A percentile compares a stretch with the other conserved stretches of the same genome.
phyloP scores from a whole-genome alignment of 2,888 invertebrate genomes.

The Pammene aurita region DNA sequence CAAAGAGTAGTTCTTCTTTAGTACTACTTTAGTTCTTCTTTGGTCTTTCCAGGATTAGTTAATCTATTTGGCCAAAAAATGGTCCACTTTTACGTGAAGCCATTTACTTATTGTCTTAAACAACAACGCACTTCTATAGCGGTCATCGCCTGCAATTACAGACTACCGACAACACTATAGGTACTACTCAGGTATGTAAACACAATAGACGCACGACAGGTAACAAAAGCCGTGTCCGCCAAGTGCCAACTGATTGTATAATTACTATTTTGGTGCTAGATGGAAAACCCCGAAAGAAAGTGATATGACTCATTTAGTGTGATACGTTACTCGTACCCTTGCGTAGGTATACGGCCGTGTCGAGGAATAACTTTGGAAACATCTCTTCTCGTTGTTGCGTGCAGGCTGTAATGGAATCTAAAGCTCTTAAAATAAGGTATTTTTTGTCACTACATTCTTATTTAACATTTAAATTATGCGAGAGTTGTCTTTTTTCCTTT shows the following conservation, averaged over 20 bases:
- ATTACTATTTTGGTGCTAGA: slow-evolving; percentile 21
- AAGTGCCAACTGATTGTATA: slow-evolving; percentile 12
- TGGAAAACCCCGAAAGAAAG: slow-evolving; percentile 32
- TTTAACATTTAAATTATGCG: slow-evolving; percentile 8
- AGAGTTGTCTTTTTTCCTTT: slow-evolving; percentile 28
- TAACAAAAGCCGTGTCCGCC: background rate
- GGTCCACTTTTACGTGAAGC: background rate
- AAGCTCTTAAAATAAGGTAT: background rate
- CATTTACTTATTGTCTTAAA: background rate
- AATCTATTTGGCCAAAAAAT: background rate
- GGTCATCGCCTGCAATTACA: background rate
- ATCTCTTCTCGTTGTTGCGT: background rate
- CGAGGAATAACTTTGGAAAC: background rate
- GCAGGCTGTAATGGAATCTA: slow-evolving; percentile 1
- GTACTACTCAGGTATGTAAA: no score
- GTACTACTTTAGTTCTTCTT: no score
- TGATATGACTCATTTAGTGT: slow-evolving; percentile 23
- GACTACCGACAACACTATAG: no score
- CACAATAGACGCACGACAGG: background rate
- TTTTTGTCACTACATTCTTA: background rate
- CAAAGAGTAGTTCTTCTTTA: no score
- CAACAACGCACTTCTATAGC: slow-evolving; percentile 3
- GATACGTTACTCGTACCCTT: slow-evolving; percentile 8
- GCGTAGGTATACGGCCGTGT: slow-evolving; percentile 9
- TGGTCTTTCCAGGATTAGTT: no score